phyloP scores from a whole-genome alignment of 2,888 invertebrate genomes.

The Icerya purchasi region DNA sequence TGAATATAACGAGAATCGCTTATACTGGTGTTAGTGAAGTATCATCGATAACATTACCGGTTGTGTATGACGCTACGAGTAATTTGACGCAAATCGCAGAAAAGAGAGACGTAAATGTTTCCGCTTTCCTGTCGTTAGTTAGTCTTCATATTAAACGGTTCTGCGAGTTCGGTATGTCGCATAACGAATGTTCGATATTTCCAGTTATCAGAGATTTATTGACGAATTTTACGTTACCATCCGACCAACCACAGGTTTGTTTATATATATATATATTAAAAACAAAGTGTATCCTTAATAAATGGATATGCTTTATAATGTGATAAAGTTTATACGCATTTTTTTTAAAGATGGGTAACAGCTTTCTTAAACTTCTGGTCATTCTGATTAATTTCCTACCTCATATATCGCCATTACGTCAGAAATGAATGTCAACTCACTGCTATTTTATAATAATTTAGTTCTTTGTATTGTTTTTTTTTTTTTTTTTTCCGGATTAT shows the following conservation, averaged over 20 bases:
- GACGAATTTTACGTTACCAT: constrained; percentile 58
- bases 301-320: too few relatives aligned
- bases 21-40: constrained; percentile 38
- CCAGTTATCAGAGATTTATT: constrained; percentile 76
- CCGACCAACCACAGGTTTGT: constrained; percentile 33
- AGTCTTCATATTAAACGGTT: constrained; percentile 44
- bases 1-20: constrained; percentile 50
- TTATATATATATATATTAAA: too few relatives aligned
- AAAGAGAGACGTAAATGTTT: constrained; percentile 40
- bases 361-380: too few relatives aligned
- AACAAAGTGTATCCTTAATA: too few relatives aligned
- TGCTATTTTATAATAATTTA: too few relatives aligned
- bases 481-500: too few relatives aligned
- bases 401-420: too few relatives aligned
- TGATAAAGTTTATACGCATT: too few relatives aligned
- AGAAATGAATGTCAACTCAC: too few relatives aligned
- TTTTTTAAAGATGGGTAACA: too few relatives aligned
- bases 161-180: constrained; percentile 41
- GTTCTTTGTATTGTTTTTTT: too few relatives aligned
- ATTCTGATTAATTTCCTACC: too few relatives aligned
- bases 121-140: constrained; percentile 38
- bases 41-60: constrained; percentile 57
- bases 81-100: constrained; percentile 75
- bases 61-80: constrained; percentile 69
- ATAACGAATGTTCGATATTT: constrained; percentile 67